A percentile compares a stretch with the other conserved stretches of the same genome.
These are phyloP conservation scores for Trachemys scripta DNA, from an alignment of 2,113 vertebrate genomes.

Conservation along the genomic window DNA sequence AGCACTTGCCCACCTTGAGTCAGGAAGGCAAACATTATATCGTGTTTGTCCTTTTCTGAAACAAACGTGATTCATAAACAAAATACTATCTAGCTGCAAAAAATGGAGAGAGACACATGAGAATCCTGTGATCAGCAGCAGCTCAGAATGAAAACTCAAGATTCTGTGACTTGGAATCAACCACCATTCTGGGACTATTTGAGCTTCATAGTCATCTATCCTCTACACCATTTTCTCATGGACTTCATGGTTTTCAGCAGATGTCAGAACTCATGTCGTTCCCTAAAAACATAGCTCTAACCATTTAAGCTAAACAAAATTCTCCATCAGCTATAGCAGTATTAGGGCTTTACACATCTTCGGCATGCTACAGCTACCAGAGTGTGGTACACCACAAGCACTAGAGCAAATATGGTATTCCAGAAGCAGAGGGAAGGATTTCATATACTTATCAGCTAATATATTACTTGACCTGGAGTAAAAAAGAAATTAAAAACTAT, in stretches of 20 bases:
- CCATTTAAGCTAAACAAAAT: background rate
- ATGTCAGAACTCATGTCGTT: background rate
- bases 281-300: background rate
- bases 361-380: background rate
- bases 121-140: background rate
- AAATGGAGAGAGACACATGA: background rate
- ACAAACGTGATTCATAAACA: background rate
- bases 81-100: background rate
- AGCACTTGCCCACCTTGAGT: background rate
- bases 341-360: background rate
- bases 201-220: background rate
- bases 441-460: background rate
- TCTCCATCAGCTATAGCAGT: background rate
- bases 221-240: background rate
- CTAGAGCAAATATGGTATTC: background rate
- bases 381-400: background rate
- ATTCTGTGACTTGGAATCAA: background rate
- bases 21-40: background rate
- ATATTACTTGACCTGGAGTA: background rate
- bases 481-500: background rate
- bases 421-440: background rate
- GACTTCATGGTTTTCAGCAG: background rate
- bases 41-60: background rate
- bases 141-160: too few species aligned
- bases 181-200: background rate